Conservation (phyloP, 2,113 vertebrate species). For the Chloebia gouldiae region DNA sequence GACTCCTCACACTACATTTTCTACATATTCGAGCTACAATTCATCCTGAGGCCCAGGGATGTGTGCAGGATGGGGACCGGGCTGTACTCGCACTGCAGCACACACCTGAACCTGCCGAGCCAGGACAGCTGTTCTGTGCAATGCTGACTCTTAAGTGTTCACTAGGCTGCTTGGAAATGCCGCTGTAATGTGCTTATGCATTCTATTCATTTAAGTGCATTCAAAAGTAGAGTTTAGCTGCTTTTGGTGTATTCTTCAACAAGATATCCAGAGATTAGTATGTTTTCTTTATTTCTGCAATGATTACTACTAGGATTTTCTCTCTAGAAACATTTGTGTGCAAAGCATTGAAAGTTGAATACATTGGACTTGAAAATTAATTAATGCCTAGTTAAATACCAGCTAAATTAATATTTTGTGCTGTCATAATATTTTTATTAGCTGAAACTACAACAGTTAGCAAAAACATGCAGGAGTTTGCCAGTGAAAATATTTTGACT, state of each 20-base stretch:
- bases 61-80: neutral
- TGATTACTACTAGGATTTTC: neutral
- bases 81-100: neutral
- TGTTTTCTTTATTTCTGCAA: neutral
- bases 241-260: neutral
- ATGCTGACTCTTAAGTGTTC: accelerated
- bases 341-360: neutral
- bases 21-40: neutral
- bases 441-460: neutral
- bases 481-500: neutral
- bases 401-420: conserved; percentile 2
- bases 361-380: conserved; percentile 28
- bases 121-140: neutral
- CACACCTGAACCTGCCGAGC: accelerated
- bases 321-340: neutral
- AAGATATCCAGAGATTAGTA: neutral
- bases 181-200: neutral
- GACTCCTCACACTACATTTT: neutral
- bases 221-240: neutral
- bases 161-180: neutral
- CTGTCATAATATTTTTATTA: conserved; percentile 48
- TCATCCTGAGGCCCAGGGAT: neutral
- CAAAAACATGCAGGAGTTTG: neutral
- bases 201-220: neutral
- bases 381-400: neutral